Evolutionary conservation across 2,888 invertebrate species (phyloP).

Genomic region (Agrochola circellaris): DNA sequence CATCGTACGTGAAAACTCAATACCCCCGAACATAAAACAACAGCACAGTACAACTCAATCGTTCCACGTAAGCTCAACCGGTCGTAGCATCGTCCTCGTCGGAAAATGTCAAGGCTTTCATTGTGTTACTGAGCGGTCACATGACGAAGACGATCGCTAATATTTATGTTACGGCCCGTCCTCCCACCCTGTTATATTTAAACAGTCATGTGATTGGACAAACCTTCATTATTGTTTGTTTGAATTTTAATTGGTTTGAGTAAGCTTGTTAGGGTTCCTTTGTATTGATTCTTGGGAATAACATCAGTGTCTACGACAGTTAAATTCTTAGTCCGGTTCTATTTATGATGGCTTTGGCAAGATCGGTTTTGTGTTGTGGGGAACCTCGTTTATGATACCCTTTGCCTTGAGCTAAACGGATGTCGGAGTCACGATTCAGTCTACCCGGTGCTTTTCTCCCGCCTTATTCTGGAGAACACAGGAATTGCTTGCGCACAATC

Average conservation of each 20-base stretch:
- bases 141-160: conserved; percentile 67
- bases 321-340: conserved; percentile 22
- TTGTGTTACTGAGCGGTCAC: conserved; percentile 73
- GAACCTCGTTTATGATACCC: not conserved
- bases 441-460: no score
- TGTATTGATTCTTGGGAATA: conserved; percentile 11
- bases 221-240: conserved; percentile 44
- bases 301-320: not conserved
- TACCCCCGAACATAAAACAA: conserved; percentile 38
- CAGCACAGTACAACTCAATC: conserved; percentile 60
- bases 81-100: conserved; percentile 75
- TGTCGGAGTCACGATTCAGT: not conserved
- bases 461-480: no score
- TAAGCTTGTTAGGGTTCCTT: conserved; percentile 9
- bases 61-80: conserved; percentile 71
- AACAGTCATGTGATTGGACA: conserved; percentile 56
- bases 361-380: conserved; percentile 7
- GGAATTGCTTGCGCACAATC: no score
- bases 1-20: conserved; percentile 2
- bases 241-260: conserved; percentile 56
- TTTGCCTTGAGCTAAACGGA: conserved; percentile 41
- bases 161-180: conserved; percentile 61
- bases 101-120: conserved; percentile 78
- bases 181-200: conserved; percentile 62
- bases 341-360: conserved; percentile 12